These are phyloP conservation scores for Helicoverpa assulta DNA, from an alignment of 2,888 invertebrate genomes.

Conservation along the genomic window DNA sequence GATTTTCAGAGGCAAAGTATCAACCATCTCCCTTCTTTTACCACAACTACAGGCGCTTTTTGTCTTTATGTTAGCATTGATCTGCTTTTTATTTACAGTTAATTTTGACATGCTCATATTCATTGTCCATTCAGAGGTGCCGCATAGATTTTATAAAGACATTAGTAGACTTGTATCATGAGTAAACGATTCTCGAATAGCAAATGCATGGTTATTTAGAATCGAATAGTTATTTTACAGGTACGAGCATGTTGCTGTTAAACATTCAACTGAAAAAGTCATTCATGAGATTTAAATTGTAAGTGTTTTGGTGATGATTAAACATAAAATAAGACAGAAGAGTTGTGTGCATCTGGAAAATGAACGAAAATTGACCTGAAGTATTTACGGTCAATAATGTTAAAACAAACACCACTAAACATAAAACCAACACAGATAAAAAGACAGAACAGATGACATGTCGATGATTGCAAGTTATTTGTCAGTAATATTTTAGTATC, in stretches of 20 bases:
- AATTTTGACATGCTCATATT: not conserved
- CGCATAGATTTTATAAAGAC: conserved; percentile 3
- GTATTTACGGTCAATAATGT: conserved; percentile 9
- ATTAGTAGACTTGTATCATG: conserved; percentile 15
- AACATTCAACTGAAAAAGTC: conserved; percentile 18
- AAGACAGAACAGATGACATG: conserved; percentile 78
- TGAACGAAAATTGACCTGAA: conserved; percentile 34
- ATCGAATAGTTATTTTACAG: conserved; percentile 26
- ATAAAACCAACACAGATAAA: conserved; percentile 64
- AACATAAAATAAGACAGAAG: conserved; percentile 25
- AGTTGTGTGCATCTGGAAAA: conserved; percentile 26
- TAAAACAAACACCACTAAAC: conserved; percentile 43
- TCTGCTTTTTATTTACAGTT: not conserved
- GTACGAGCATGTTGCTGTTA: conserved; percentile 19
- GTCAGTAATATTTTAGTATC: conserved; percentile 67
- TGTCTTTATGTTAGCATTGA: too few relatives aligned
- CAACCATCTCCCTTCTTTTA: not conserved
- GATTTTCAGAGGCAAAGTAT: not conserved
- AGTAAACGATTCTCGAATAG: not conserved
- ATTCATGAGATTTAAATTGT: conserved; percentile 1
- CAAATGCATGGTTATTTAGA: not conserved
- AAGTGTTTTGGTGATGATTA: conserved; percentile 30
- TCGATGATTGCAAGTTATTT: conserved; percentile 82
- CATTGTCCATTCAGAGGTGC: conserved; percentile 4
- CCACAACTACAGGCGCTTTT: too few relatives aligned